Evolutionary conservation across 2,797 vertebrate species (phyloP), one percentile per base, ranked within the genome.

Genomic region (Acrossocheilus fasciatus): DNA sequence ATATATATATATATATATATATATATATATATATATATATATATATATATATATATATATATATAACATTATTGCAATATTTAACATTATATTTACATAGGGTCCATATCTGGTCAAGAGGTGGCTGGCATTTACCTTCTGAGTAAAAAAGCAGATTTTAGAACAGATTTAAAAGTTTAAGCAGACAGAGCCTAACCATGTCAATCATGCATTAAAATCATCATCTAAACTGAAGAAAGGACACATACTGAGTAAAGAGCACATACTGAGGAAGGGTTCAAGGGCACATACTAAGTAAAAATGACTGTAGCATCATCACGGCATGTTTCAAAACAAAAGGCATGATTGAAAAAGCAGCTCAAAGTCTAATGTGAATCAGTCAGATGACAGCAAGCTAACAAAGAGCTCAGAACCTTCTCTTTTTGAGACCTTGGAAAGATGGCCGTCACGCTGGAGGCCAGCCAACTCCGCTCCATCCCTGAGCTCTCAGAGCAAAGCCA

Each of bases 401-500:
- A 81, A 74, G 54, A 73, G 30, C 69, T 81, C 68, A 74, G 78
- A 80, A 74, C 43, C 26, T 50, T 86, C 77, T 66, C 77, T 59
- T 43, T 62, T 18, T 45, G n/a, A 77, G 36, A 79, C 75, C 64
- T 70, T 59, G 68, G 30, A 81, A 86, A 86, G 77, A 86, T 74
- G 84, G 84, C 84, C 70, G 54, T 62, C 68, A 41, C 10, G 2
- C 84, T 86, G 84, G 84, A 86, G 54, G 10, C 84, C 41, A 39
- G 77, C 84, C 84, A 86, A 52, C 77, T 11, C 50, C 11, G 52
- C 54, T 81, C 57, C 77, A 86, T 86, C 84, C 84, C 43, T 45
- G 68, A 64, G 84, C 84, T 81, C 84, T 81, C 77, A 64, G 41
- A 86, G 84, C 78, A 81, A 81, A 86, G 84, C 84, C 84, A 88